Conservation (phyloP, 2,797 vertebrate species). For the Syngnathus acus region DNA sequence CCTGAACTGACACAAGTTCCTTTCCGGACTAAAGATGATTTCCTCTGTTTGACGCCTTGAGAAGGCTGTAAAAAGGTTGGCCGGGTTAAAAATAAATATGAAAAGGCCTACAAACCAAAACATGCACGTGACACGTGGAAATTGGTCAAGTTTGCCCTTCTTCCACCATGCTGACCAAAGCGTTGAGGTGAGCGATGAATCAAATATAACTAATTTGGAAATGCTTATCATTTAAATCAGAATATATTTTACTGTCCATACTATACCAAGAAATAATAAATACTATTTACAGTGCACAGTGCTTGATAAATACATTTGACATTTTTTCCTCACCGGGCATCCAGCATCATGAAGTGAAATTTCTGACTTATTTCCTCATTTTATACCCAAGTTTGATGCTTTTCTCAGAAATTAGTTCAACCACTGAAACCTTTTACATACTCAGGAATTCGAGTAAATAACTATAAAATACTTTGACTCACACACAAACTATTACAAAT, state of each 20-base stretch:
- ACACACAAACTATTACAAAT: not conserved
- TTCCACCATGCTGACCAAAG: slow-evolving; percentile 7
- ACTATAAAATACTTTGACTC: not conserved
- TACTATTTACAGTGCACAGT: too few relatives aligned
- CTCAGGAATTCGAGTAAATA: too few relatives aligned
- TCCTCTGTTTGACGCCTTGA: slow-evolving; percentile 68
- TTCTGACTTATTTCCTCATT: too few relatives aligned
- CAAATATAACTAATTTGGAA: not conserved
- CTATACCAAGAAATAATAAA: too few relatives aligned
- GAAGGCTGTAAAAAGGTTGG: slow-evolving; percentile 48
- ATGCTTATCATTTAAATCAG: not conserved
- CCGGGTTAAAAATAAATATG: slow-evolving; percentile 40
- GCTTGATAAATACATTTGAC: too few relatives aligned
- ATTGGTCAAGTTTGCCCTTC: slow-evolving; percentile 39
- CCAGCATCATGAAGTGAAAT: too few relatives aligned
- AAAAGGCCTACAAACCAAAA: slow-evolving; percentile 37
- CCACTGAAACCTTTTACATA: too few relatives aligned
- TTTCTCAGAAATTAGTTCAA: too few relatives aligned
- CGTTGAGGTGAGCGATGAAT: slow-evolving; percentile 4
- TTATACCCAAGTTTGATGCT: too few relatives aligned
- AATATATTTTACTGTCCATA: not conserved
- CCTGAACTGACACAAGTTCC: slow-evolving; percentile 59
- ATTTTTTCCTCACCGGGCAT: too few relatives aligned
- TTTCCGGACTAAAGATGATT: slow-evolving; percentile 73
- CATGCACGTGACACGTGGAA: slow-evolving; percentile 33